Evolutionary conservation across 2,888 invertebrate genomes (phyloP), one percentile per base, ranked within the genome.

Genomic region (Xestia ashworthii): DNA sequence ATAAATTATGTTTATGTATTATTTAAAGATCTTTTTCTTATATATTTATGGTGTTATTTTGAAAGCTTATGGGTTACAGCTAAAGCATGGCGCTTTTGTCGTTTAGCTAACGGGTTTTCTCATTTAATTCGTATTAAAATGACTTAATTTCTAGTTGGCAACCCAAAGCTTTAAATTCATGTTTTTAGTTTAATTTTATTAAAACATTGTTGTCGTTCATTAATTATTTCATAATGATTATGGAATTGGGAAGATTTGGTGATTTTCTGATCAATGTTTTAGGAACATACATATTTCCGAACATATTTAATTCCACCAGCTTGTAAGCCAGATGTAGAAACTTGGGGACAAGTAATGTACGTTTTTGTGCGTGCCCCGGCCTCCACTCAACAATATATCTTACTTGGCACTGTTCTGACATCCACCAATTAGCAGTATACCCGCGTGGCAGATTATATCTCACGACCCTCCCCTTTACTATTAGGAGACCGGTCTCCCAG

Each of bases 61-160:
- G 95, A 95, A 95, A 96, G 96, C 96, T 96, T 96, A 90, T 95
- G 96, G 95, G 95, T 95, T 94, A 93, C 92, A 89, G 93, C 93
- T 91, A 88, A 88, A 89, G 95, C 95, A 96, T 96, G 95, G 89
- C 88, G 93, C 94, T 90, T 90, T 84, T 80, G 84, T 88, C 89
- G 91, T 89, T 88, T 83, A 87, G 89, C 92, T 91, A 89, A 78
- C 78, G 84, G 82, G 88, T 86, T 89, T 87, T 74, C 48, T 85
- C 87, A 83, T 86, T 85, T 65, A 65, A 65, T 44, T 81, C 85
- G 81, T 83, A 77, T 62, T 76, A 62, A 81, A 80, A 84, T 77
- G 78, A 82, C 67, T 88, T 87, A 88, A 87, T 82, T 74, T 68
- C 81, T 89, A 91, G 93, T 92, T 93, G 95, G 95, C 93, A 94